A percentile compares a stretch with the other conserved stretches of the same genome.
phyloP scores from a whole-genome alignment of 92 coral and sea anemone species.

The Phymanthus crucifer region DNA sequence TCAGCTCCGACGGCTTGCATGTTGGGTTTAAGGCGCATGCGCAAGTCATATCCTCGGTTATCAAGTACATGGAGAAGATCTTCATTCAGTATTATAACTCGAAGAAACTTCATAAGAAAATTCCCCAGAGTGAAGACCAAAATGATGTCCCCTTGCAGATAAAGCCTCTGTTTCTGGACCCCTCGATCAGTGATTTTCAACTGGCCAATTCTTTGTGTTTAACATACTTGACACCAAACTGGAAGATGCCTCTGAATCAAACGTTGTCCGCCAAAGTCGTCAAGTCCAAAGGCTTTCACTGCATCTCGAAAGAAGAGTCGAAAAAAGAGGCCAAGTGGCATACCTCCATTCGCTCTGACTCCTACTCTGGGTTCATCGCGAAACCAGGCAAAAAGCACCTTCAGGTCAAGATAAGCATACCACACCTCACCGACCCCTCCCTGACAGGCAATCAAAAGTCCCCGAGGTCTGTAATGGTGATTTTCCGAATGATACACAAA shows the following conservation, averaged over 20 bases:
- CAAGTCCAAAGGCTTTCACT: slow-evolving; percentile 51
- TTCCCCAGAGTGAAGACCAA: not conserved
- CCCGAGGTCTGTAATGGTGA: slow-evolving; percentile 31
- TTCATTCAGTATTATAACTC: slow-evolving; percentile 5
- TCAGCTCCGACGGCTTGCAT: slow-evolving; percentile 44
- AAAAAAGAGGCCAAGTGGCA: slow-evolving; percentile 24
- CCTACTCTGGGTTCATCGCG: slow-evolving; percentile 69
- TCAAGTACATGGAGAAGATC: slow-evolving; percentile 36
- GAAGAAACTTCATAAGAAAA: not conserved
- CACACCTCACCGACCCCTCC: not conserved
- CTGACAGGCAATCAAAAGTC: not conserved
- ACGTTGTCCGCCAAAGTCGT: slow-evolving; percentile 52
- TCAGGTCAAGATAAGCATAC: slow-evolving; percentile 45
- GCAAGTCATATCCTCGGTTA: slow-evolving; percentile 43
- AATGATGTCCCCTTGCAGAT: not conserved
- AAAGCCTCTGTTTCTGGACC: slow-evolving; percentile 32
- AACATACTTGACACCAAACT: slow-evolving; percentile 57
- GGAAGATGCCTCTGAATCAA: slow-evolving; percentile 40
- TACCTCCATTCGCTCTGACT: slow-evolving; percentile 45
- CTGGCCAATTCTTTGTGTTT: slow-evolving; percentile 52
- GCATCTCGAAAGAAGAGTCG: slow-evolving; percentile 16
- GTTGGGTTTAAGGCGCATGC: slow-evolving; percentile 45
- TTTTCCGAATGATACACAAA: slow-evolving; percentile 29
- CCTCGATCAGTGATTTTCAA: slow-evolving; percentile 33
- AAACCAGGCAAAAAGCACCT: slow-evolving; percentile 31